Evolutionary conservation across 1,140 invertebrate genomes (phyloP).

Genomic region (Helicorthomorpha holstii): DNA sequence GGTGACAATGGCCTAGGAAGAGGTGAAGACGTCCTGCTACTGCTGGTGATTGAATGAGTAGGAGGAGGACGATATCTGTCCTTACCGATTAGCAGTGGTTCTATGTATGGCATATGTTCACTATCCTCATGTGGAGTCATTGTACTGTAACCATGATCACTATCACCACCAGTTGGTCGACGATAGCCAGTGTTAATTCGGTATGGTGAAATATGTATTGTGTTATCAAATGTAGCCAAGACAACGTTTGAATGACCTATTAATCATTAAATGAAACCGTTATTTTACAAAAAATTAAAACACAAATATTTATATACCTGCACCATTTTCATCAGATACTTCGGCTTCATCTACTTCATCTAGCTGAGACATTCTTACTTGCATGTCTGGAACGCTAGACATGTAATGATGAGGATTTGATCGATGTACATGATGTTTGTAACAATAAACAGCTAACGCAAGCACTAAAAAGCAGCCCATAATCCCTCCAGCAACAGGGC

Average conservation of each 20-base stretch:
- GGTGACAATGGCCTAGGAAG: conserved; percentile 20
- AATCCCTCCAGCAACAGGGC: conserved; percentile 43
- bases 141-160: conserved; percentile 85
- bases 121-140: conserved; percentile 84
- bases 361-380: conserved; percentile 26
- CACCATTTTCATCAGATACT: conserved; percentile 18
- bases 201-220: conserved; percentile 64
- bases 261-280: not conserved
- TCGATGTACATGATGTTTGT: conserved; percentile 31
- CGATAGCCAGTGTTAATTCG: conserved; percentile 63
- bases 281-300: not conserved
- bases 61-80: conserved; percentile 23
- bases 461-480: conserved; percentile 40
- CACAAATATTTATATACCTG: conserved; percentile 12
- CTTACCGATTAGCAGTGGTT: conserved; percentile 34
- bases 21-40: conserved; percentile 18
- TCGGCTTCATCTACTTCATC: conserved; percentile 34
- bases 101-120: conserved; percentile 52
- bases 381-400: conserved; percentile 21
- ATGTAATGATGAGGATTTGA: conserved; percentile 20
- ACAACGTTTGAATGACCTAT: conserved; percentile 27
- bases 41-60: conserved; percentile 19
- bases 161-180: conserved; percentile 55
- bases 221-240: conserved; percentile 27
- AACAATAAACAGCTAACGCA: conserved; percentile 42